Base-by-base conservation (phyloP, 2,113 vertebrate genomes). In the Marmota flaviventris region DNA sequence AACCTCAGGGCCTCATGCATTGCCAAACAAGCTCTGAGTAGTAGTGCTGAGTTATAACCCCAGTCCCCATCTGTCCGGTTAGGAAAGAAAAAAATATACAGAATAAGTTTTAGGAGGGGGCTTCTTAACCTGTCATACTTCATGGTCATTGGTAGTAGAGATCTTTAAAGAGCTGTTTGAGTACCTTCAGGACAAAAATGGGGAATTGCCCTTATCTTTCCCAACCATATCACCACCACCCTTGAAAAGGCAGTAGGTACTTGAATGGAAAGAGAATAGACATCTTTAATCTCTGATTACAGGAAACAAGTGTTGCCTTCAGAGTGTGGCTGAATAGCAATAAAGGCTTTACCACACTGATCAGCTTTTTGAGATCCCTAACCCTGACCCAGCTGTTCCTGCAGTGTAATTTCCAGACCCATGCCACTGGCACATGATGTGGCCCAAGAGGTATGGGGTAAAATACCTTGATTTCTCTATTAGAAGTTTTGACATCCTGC, bases 261-360 rank as follows among this genome's bases (percentile, higher is more conserved):
- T 37, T 78, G 45, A 75, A 37, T 67, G 29, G 32, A 76, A 85
- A 65, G 32, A 16, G 48, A 84, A 45, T 53, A 48, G 63, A 39
- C 48, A 53, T 53, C 90, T 91, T 67, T 92, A 72, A 81, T 89
- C 32, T 82, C 42, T 34, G 76, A 67, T 83, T 48, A 82, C 87
- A 82, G 42, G 22, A 67, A 85, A 87, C 27, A 92, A 78, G 61
- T 20, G 27, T 92, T 87, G 61, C 86, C 70, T 13, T 78, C 8
- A 45, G 37, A 11, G 61, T 39, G n/a, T 32, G n/a, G 27, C 67
- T 81, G 61, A 72, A 53, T 53, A 86, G 76, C 73, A 72, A 34
- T 53, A 86, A 93, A 53, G 58, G 14, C 70, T 45, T 29, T 1
- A 4, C 24, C 63, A 3, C 34, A 75, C 85, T 91, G 78, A 27